Percentiles rank a stretch among this genome's conserved stretches.
Conservation (phyloP, 2,888 invertebrate genomes). For the Macrosiphum euphorbiae region DNA sequence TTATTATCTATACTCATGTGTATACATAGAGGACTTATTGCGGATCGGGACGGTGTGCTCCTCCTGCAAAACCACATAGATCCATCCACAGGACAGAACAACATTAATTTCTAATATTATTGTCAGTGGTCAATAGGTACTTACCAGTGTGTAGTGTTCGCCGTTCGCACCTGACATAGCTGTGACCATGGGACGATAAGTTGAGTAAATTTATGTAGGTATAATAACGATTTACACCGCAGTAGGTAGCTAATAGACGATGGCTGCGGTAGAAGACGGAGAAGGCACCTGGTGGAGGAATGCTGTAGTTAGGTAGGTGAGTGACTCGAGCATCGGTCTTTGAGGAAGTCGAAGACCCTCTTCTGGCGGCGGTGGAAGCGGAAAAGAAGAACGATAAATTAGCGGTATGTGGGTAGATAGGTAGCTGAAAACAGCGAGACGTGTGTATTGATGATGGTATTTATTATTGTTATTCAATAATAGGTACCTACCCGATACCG, state of each 20-base stretch:
- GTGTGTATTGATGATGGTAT: not conserved
- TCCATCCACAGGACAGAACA: not conserved
- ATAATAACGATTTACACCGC: not conserved
- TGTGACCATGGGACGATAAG: not conserved
- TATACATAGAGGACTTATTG: not conserved
- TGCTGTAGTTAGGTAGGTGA: not conserved
- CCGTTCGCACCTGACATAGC: not conserved
- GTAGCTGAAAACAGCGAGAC: not conserved
- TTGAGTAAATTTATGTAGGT: not conserved
- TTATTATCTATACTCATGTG: slow-evolving; percentile 17
- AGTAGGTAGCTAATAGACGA: not conserved
- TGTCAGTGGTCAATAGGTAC: not conserved
- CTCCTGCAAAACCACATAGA: not conserved
- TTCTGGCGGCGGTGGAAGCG: not conserved
- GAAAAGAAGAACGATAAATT: not conserved
- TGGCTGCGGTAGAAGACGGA: not conserved
- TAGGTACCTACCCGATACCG: not conserved
- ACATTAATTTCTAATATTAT: too few relatives aligned
- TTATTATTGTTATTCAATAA: not conserved
- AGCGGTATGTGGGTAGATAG: not conserved
- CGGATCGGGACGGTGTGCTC: not conserved
- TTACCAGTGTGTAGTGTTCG: slow-evolving; percentile 6
- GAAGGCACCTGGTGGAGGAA: not conserved
- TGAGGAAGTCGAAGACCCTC: not conserved
- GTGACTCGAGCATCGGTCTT: not conserved